phyloP scores from a whole-genome alignment of 2,113 vertebrate species.

The Otocyon megalotis region DNA sequence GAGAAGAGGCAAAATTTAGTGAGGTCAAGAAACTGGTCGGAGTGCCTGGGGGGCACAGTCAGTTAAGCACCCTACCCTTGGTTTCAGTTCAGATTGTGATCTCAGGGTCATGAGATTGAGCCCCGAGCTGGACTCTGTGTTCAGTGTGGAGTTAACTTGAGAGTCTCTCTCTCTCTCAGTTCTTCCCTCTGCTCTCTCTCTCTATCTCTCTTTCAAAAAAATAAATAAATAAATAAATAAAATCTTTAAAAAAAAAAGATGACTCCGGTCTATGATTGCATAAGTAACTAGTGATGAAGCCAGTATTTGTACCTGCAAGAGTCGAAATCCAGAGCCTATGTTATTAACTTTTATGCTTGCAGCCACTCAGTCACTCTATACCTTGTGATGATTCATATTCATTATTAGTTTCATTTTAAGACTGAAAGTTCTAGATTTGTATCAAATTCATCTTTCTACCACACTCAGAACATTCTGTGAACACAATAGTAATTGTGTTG shows the following conservation, averaged over 20 bases:
- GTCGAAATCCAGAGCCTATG: background rate
- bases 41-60: background rate
- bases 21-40: background rate
- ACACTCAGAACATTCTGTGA: background rate
- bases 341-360: background rate
- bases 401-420: slow-evolving; percentile 28
- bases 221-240: too few relatives aligned
- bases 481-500: background rate
- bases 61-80: background rate
- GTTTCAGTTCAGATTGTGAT: background rate
- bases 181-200: too few relatives aligned
- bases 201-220: too few relatives aligned
- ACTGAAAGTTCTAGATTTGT: slow-evolving; percentile 10
- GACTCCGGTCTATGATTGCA: background rate
- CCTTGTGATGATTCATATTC: background rate
- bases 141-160: too few relatives aligned
- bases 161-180: too few relatives aligned
- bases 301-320: background rate
- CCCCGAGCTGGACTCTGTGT: too few relatives aligned
- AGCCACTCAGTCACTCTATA: background rate
- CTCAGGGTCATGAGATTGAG: too few relatives aligned
- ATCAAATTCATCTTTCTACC: slow-evolving; percentile 22
- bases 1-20: background rate
- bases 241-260: too few relatives aligned
- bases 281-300: background rate